A percentile compares a stretch with the other conserved stretches of the same genome.
Conservation (phyloP, 1,140 invertebrate genomes). For the Phymastichus coffea region DNA sequence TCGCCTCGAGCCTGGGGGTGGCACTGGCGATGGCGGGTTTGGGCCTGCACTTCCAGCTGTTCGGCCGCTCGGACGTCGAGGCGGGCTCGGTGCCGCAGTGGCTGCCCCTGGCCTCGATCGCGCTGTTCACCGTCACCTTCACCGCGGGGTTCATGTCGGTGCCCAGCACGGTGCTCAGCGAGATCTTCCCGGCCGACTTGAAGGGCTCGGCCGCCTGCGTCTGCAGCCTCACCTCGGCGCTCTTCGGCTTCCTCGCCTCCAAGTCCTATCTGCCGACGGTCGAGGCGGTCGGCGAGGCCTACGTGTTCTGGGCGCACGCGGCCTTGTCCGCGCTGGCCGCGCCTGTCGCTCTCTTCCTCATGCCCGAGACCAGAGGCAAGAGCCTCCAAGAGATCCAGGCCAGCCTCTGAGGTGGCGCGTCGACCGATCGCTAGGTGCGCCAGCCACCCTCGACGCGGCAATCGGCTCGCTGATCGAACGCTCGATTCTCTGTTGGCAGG, state of each 20-base stretch:
- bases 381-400: slow-evolving; percentile 38
- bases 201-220: slow-evolving; percentile 70
- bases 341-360: slow-evolving; percentile 19
- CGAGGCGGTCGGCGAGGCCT: slow-evolving; percentile 64
- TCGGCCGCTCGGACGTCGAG: slow-evolving; percentile 28
- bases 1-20: slow-evolving; percentile 61
- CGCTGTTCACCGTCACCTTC: slow-evolving; percentile 44
- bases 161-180: slow-evolving; percentile 71
- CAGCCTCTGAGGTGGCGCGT: no score
- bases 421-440: no score
- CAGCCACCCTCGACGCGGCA: no score
- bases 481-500: no score
- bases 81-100: neutral
- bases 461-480: no score
- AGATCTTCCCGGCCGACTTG: slow-evolving; percentile 72
- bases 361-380: slow-evolving; percentile 41
- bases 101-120: slow-evolving; percentile 19
- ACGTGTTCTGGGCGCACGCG: slow-evolving; percentile 73
- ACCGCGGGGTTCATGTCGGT: slow-evolving; percentile 70
- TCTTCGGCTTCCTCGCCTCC: slow-evolving; percentile 72
- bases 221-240: slow-evolving; percentile 69
- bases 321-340: slow-evolving; percentile 7
- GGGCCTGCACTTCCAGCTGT: slow-evolving; percentile 64
- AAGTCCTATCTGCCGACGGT: slow-evolving; percentile 70
- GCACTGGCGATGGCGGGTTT: slow-evolving; percentile 58